A percentile compares a stretch with the other conserved stretches of the same genome.
Conservation (phyloP, 92 coral and sea anemone species). For the Porites cylindrica region DNA sequence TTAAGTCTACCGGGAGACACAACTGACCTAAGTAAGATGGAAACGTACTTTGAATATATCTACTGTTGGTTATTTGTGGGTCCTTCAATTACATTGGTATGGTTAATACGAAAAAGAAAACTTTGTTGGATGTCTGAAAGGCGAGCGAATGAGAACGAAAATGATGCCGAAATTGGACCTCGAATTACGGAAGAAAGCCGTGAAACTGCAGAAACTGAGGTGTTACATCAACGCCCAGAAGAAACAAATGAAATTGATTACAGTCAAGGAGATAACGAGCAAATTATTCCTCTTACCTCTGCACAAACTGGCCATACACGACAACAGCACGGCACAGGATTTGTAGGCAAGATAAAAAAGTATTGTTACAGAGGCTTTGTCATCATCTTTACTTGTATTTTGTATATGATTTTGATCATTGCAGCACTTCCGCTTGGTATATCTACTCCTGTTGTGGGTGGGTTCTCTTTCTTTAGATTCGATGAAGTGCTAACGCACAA, state of each 20-base stretch:
- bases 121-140: too few species aligned
- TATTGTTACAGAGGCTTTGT: too few species aligned
- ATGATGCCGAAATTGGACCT: neutral
- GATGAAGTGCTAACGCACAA: neutral
- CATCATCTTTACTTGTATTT: too few species aligned
- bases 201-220: too few species aligned
- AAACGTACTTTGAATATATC: neutral
- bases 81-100: neutral
- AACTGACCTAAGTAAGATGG: neutral
- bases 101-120: neutral
- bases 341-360: too few species aligned
- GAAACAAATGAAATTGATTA: too few species aligned
- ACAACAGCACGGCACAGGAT: neutral
- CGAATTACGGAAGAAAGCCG: neutral
- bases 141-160: neutral
- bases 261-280: neutral
- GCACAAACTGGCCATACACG: neutral
- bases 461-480: neutral
- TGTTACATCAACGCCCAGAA: too few species aligned
- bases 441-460: neutral
- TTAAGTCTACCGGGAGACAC: too few species aligned
- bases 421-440: neutral
- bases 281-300: neutral
- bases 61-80: conserved; percentile 18
- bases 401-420: too few species aligned